Evolutionary conservation across 2,113 vertebrate genomes (phyloP), one percentile per base, ranked within the genome.

Genomic region (Spea multiplicata): DNA sequence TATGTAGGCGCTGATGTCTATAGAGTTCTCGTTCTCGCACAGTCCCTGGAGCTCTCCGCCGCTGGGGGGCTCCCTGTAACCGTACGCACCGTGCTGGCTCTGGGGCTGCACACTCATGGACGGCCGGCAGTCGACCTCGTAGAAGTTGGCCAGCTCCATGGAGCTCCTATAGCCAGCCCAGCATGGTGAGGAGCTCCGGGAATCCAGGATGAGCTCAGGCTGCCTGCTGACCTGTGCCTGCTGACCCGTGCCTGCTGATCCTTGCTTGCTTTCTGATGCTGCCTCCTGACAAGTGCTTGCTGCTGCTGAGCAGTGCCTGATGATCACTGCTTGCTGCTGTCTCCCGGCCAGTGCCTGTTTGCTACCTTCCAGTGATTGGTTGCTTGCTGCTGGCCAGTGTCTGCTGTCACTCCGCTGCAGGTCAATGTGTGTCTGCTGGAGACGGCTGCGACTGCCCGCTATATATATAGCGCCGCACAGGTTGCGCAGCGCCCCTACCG

Each of bases 1-100:
- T 81, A 98, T 98, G 92, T 99, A 99, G 68, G 96, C 96, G 88
- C 96, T 97, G 88, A 99, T 96, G 88, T 99, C 97, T 85, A 99
- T 98, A 83, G 97, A 99, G 85, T 94, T 96, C 89, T 99, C 97
- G 94, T 94, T 94, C 86, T 99, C 96, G 83, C 96, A 97, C 89
- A 99, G 96, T 69, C 96, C 96, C 8, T 91, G 91, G 85, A 95
- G 90, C 75, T 95, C 94, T 82, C 90, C 88, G 73, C 88, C 80
- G 71, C 86, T 87, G 88, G 88, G 88, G 90, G 87, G 86, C 89
- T 89, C 90, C 85, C 91, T 88, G 75, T 92, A 93, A 86, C 87
- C 71, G 81, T 89, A 92, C 82, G 86, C 83, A 88, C 91, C 91
- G 84, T 89, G 86, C 85, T 90, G 78, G 75, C 84, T 88, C 81